Base-by-base conservation (phyloP, 2,113 vertebrate genomes). In the Raja brachyura region DNA sequence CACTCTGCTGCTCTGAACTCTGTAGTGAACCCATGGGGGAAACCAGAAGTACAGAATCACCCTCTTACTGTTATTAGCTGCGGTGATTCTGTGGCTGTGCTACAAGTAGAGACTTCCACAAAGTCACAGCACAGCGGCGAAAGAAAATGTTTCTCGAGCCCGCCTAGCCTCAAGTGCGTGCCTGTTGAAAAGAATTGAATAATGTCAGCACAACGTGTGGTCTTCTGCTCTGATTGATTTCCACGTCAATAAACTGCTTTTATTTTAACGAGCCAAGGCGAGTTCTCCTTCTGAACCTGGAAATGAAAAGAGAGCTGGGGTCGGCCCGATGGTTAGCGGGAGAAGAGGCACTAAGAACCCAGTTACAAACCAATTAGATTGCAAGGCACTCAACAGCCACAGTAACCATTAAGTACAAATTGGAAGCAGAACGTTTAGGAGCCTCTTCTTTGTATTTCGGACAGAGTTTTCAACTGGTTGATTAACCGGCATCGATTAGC, bases 351-450 rank as follows among this genome's bases (percentile, higher is more conserved):
- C 31, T 11, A 31, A 11, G 56, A 56, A 86, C 22, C 81, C 81
- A 61, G 88, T 70, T 70, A 90, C 63, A 90, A 39, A 70, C 33
- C 66, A 90, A 90, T 90, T 90, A 70, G 33, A 90, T 39, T 20
- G 66, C 68, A 22, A 90, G 20, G 63, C 88, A 70, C 88, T 70
- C 31, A 20, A 48, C 31, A 39, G 33, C 39, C 70, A 90, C 66
- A 90, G 66, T 70, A 90, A 70, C 22, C 66, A 90, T 90, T 90
- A 90, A 90, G 88, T 13, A 70, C 88, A 90, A 90, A 73, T 90
- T 90, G 66, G 20, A 90, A 90, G 20, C 18, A 14, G 63, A 90
- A 90, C 68, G 63, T 70, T 48, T 70, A 70, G 88, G 7, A 90
- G 31, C 88, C 88, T 70, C 66, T 70, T 90, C 31, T 68, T 0